Evolutionary conservation across 2,888 invertebrate genomes (phyloP).

Genomic region (Eupithecia insigniata): DNA sequence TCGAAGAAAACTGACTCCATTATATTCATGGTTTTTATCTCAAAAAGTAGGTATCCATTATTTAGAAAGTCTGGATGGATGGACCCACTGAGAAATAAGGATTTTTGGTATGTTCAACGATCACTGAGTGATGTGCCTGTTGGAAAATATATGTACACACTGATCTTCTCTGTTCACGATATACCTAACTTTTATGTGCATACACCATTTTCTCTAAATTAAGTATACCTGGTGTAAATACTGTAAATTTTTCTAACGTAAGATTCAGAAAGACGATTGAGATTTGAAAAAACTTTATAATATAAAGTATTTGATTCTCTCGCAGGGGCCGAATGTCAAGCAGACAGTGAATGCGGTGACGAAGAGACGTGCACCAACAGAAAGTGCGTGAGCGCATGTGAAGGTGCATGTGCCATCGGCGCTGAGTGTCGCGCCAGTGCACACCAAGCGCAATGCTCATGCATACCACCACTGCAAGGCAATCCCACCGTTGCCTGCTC

Average conservation of each 20-base stretch:
- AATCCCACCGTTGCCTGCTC: slow-evolving; percentile 93
- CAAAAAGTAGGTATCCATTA: slow-evolving; percentile 2
- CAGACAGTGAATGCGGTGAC: slow-evolving; percentile 88
- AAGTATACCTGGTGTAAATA: slow-evolving; percentile 35
- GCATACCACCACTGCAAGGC: slow-evolving; percentile 89
- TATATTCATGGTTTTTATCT: not conserved
- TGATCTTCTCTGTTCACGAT: slow-evolving; percentile 21
- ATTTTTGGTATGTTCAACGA: slow-evolving; percentile 29
- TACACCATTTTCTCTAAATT: slow-evolving; percentile 40
- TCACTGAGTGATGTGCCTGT: slow-evolving; percentile 16
- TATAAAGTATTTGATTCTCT: slow-evolving; percentile 18
- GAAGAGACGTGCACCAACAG: slow-evolving; percentile 89
- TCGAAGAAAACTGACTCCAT: not conserved
- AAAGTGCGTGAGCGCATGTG: slow-evolving; percentile 91
- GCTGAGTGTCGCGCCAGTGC: slow-evolving; percentile 90
- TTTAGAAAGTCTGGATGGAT: slow-evolving; percentile 27
- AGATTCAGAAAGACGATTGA: not conserved
- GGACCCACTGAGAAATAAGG: slow-evolving; percentile 23
- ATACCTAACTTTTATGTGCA: slow-evolving; percentile 28
- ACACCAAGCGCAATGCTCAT: slow-evolving; percentile 91
- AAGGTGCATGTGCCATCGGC: slow-evolving; percentile 89
- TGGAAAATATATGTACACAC: slow-evolving; percentile 24
- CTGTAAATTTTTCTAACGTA: slow-evolving; percentile 21
- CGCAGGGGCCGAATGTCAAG: slow-evolving; percentile 85
- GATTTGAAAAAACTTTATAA: not conserved